These are phyloP conservation scores for Acrocephalus kingi DNA, from an alignment of 2,113 vertebrate genomes.

Conservation along the genomic window DNA sequence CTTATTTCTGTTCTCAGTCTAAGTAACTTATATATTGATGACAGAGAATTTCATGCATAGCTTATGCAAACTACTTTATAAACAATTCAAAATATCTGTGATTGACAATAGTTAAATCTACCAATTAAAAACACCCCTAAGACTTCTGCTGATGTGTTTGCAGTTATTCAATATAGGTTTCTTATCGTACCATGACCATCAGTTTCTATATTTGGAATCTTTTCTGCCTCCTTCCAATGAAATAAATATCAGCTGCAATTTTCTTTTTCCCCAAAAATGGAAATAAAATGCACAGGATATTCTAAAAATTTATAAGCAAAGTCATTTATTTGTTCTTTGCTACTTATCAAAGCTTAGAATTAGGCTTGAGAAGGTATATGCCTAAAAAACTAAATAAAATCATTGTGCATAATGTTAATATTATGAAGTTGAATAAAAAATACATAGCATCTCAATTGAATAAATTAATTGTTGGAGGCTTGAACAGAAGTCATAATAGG, in stretches of 20 bases:
- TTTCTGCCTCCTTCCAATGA: neutral
- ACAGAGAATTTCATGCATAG: neutral
- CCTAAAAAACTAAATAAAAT: neutral
- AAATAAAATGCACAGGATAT: neutral
- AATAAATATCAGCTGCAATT: neutral
- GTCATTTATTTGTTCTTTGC: neutral
- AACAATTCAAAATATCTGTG: neutral
- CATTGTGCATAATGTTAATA: neutral
- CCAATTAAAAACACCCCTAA: neutral
- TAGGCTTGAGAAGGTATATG: neutral
- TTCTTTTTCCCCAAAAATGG: neutral
- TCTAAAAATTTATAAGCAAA: neutral
- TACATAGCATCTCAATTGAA: neutral
- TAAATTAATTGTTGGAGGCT: conserved; percentile 6
- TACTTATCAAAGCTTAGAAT: neutral
- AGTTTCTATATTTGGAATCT: neutral
- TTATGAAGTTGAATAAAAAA: conserved; percentile 30
- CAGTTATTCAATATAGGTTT: neutral
- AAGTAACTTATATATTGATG: neutral
- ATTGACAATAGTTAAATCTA: neutral
- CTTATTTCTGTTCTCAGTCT: neutral
- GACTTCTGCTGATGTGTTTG: neutral
- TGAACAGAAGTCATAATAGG: conserved; percentile 9
- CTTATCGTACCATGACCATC: neutral
- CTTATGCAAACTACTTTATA: neutral